Percentiles rank a stretch among this genome's conserved stretches.
Conservation (phyloP, 2,797 vertebrate genomes). For the Tadarida brasiliensis region DNA sequence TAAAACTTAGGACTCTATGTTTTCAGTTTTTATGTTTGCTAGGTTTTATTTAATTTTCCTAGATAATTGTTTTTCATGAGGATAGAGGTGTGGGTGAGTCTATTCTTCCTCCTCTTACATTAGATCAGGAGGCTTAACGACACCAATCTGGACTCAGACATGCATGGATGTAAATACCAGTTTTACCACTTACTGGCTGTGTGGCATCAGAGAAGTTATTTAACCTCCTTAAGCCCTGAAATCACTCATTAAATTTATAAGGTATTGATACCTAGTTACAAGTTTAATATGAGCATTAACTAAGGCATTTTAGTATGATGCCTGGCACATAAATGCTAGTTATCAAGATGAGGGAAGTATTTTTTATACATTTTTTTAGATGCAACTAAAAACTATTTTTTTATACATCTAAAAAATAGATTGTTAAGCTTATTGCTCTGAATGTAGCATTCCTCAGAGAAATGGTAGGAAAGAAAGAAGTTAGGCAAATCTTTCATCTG, state of each 20-base stretch:
- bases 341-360: neutral
- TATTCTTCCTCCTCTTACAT: neutral
- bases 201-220: neutral
- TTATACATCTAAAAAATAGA: neutral
- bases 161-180: neutral
- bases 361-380: neutral
- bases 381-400: neutral
- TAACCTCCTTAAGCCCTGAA: neutral
- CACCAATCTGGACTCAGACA: neutral
- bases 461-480: neutral
- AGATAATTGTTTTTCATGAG: neutral
- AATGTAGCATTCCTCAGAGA: neutral
- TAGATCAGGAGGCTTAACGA: neutral
- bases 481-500: neutral
- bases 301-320: neutral
- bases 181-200: neutral
- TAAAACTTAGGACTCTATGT: neutral
- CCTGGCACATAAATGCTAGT: neutral
- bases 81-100: neutral
- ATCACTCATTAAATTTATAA: neutral
- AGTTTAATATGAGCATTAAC: neutral
- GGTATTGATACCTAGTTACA: neutral
- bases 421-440: neutral
- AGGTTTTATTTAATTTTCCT: slow-evolving; percentile 9
- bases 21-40: neutral